phyloP scores from a whole-genome alignment of 2,797 vertebrate genomes.

The Cottoperca gobio region DNA sequence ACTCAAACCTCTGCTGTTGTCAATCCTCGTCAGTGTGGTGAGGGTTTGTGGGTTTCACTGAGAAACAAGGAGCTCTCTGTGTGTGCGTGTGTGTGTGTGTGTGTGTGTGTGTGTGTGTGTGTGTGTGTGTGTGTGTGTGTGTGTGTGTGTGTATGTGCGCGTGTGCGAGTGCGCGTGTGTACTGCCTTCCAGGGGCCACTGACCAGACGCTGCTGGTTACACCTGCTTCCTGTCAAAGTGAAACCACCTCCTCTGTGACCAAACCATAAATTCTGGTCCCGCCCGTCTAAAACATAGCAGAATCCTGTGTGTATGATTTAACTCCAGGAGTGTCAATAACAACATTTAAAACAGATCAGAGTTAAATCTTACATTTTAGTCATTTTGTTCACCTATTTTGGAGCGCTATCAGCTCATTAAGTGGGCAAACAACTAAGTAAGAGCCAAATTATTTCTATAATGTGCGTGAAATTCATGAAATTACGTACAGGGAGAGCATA shows the following conservation, averaged over 20 bases:
- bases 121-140: constrained; percentile 4
- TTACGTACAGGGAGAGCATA: not conserved
- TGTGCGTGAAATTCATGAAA: not conserved
- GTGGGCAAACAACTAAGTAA: not conserved
- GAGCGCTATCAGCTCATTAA: not conserved
- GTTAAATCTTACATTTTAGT: not conserved
- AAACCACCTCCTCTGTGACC: constrained; percentile 30
- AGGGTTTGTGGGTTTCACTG: constrained; percentile 32
- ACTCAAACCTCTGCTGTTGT: constrained; percentile 9
- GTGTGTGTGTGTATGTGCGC: constrained; percentile 9
- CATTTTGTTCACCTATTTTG: not conserved
- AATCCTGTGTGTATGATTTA: not conserved
- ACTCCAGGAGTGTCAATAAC: not conserved
- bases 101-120: constrained; percentile 15
- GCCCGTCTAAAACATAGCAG: constrained; percentile 4
- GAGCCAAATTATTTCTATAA: not conserved
- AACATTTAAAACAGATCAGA: not conserved
- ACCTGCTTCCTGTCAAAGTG: constrained; percentile 49
- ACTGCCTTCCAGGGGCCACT: constrained; percentile 16
- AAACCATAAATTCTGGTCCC: constrained; percentile 24
- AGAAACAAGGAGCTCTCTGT: constrained; percentile 9
- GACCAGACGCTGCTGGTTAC: constrained; percentile 40
- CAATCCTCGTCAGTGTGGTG: constrained; percentile 5
- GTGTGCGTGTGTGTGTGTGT: constrained; percentile 15
- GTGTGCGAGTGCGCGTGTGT: not conserved